phyloP scores from a whole-genome alignment of 2,888 invertebrate genomes.

The Xanthia icteritia region DNA sequence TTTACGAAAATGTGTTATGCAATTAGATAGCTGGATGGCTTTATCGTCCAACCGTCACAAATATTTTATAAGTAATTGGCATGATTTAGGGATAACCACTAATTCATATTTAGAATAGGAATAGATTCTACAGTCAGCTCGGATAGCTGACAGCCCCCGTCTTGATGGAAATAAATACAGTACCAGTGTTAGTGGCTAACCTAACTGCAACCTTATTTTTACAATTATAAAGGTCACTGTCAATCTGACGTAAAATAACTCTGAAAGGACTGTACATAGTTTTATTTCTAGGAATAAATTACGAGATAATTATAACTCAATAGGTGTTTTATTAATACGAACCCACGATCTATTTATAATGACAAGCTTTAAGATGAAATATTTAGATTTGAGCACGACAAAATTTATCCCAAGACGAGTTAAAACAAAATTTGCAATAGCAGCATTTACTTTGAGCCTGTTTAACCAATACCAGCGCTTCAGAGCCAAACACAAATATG shows the following conservation, averaged over 20 bases:
- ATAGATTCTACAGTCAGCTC: neutral
- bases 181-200: neutral
- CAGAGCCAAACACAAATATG: conserved; percentile 43
- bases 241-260: neutral
- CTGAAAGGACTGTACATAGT: neutral
- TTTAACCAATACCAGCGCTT: conserved; percentile 34
- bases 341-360: conserved; percentile 4
- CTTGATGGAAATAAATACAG: neutral
- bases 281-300: neutral
- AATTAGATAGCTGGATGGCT: no score
- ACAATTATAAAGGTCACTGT: neutral
- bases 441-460: conserved; percentile 33
- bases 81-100: neutral
- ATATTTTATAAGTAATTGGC: neutral
- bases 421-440: conserved; percentile 28
- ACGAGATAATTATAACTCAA: neutral
- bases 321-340: neutral
- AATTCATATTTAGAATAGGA: neutral
- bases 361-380: conserved; percentile 7
- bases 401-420: conserved; percentile 5
- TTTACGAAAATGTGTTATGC: no score
- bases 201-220: neutral
- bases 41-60: no score
- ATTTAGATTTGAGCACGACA: neutral
- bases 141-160: neutral